Evolutionary conservation across 2,888 invertebrate genomes (phyloP), one percentile per base, ranked within the genome.

Genomic region (Timandra comae): DNA sequence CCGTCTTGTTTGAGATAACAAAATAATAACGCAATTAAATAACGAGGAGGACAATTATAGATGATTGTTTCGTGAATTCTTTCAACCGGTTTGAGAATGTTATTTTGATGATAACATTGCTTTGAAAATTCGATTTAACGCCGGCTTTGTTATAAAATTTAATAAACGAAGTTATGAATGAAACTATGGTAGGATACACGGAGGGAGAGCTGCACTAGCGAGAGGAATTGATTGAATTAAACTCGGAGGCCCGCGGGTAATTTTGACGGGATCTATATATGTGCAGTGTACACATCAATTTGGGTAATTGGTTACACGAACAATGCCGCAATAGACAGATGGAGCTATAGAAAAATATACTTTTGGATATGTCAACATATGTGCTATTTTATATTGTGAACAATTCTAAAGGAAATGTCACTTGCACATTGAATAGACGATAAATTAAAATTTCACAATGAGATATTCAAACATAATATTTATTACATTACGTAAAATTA

Each of bases 271-370:
- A 78, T 80, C 66, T 72, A 74, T n/a, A n/a, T n/a, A n/a, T 77
- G 63, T 75, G 78, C 71, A 56, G 61, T 51, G 62, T 63, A 80
- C 80, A 81, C 76, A 82, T 77, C 77, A 78, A 82, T 82, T 81
- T 74, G 71, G 54, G 62, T 75, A 80, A 82, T 82, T 80, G 78
- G 68, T 62, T 42, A 53, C 43, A 16, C 16, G 16, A 16, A 16
- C 4, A 16, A 16, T 6, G 6, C 16, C 16, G 16, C n/a, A n/a
- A n/a, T n/a, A n/a, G n/a, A n/a, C n/a, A n/a, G n/a, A n/a, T n/a
- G n/a, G n/a, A n/a, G n/a, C n/a, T n/a, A n/a, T n/a, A n/a, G n/a
- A n/a, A n/a, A n/a, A n/a, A n/a, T n/a, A n/a, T n/a, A n/a, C n/a
- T n/a, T n/a, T n/a, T n/a, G n/a, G n/a, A n/a, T n/a, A n/a, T n/a